Evolutionary conservation across 2,113 vertebrate genomes (phyloP).

Genomic region (Aepyceros melampus): DNA sequence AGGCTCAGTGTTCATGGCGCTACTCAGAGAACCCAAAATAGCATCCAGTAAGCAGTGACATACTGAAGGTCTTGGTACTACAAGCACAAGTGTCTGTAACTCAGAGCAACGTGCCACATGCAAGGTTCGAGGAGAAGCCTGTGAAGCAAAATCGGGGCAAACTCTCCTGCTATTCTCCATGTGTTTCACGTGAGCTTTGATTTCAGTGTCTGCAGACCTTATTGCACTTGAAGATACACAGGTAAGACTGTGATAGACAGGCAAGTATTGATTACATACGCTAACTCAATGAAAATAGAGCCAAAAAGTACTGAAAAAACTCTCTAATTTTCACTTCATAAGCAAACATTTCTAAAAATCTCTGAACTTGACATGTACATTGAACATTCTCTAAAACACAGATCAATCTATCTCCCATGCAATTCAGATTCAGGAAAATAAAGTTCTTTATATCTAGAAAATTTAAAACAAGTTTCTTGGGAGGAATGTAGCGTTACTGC

Average conservation of each 20-base stretch:
- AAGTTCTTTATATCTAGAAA: background rate
- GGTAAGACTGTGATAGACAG: slow-evolving; percentile 69
- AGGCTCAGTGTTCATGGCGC: slow-evolving; percentile 90
- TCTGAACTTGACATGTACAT: background rate
- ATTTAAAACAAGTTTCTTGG: background rate
- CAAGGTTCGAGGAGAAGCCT: slow-evolving; percentile 27
- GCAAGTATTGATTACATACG: background rate
- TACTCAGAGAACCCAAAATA: slow-evolving; percentile 83
- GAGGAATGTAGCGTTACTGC: background rate
- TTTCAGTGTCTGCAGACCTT: background rate
- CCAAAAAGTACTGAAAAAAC: background rate
- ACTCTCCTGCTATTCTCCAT: slow-evolving; percentile 13
- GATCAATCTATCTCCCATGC: background rate
- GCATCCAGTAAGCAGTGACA: slow-evolving; percentile 75
- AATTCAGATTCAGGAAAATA: background rate
- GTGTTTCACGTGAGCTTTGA: background rate
- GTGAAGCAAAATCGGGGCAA: slow-evolving; percentile 4
- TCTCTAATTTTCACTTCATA: background rate
- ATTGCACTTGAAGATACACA: slow-evolving; percentile 18
- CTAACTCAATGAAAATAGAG: background rate
- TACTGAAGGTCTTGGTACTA: slow-evolving; percentile 75
- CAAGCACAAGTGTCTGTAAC: slow-evolving; percentile 70
- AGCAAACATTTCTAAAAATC: background rate
- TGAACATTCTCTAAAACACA: background rate
- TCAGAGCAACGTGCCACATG: slow-evolving; percentile 62